Conservation (phyloP, 2,888 invertebrate genomes). For the Orchestes rusci region DNA sequence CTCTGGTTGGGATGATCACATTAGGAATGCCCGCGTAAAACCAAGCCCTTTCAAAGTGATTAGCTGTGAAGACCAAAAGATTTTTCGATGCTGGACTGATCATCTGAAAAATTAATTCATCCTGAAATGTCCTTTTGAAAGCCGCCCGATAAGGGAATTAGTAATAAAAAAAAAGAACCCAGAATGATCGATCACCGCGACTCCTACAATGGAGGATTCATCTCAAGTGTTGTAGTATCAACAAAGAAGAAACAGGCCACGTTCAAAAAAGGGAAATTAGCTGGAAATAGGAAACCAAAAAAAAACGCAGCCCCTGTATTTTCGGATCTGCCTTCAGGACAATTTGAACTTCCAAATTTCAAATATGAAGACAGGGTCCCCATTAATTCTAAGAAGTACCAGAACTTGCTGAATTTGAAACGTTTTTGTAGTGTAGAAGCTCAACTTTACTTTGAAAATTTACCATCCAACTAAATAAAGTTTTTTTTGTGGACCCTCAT, state of each 20-base stretch:
- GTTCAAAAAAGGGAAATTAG: neutral
- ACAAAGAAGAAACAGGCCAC: neutral
- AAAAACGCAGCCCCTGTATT: neutral
- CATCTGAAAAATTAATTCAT: too few species aligned
- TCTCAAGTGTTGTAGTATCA: neutral
- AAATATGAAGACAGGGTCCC: neutral
- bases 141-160: neutral
- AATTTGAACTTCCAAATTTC: constrained; percentile 2
- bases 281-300: neutral
- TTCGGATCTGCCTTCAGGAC: neutral
- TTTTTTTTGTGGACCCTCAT: neutral
- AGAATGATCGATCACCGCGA: neutral
- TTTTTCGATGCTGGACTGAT: too few species aligned
- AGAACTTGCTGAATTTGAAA: neutral
- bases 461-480: neutral
- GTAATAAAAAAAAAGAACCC: neutral
- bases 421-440: constrained; percentile 5
- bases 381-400: neutral
- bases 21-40: too few species aligned
- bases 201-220: neutral
- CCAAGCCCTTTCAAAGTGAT: too few species aligned
- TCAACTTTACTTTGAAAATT: neutral
- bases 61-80: too few species aligned
- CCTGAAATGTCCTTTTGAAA: neutral
- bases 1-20: too few species aligned